These are phyloP conservation scores for Myiothlypis chrysogaster DNA, from an alignment of 2,797 vertebrate genomes.

Conservation along the genomic window DNA sequence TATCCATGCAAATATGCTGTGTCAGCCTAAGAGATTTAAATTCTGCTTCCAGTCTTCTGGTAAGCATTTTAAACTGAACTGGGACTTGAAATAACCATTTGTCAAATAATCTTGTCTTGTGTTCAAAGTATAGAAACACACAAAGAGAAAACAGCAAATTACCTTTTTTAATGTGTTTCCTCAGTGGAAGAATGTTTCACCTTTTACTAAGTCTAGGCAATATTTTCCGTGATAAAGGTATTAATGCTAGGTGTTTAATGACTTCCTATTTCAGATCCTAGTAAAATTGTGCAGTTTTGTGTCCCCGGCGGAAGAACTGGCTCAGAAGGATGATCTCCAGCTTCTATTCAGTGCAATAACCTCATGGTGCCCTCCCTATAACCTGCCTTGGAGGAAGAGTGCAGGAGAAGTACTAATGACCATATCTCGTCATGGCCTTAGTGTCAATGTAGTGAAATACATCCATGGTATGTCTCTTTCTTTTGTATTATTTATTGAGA, in stretches of 20 bases:
- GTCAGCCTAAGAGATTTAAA: background rate
- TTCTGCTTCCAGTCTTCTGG: background rate
- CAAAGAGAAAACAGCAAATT: rapidly evolving
- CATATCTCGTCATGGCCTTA: slow-evolving; percentile 96
- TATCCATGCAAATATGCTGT: background rate
- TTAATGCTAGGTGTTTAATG: background rate
- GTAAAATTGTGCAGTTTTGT: slow-evolving; percentile 97
- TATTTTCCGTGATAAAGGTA: background rate
- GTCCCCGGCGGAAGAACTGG: slow-evolving; percentile 95
- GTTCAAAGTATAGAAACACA: background rate
- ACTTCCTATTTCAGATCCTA: slow-evolving; percentile 82
- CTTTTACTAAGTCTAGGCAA: background rate
- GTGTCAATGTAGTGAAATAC: slow-evolving; percentile 98
- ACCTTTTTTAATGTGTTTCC: background rate
- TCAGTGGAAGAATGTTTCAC: background rate
- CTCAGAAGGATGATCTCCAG: slow-evolving; percentile 99
- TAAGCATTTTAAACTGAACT: background rate
- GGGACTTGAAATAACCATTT: background rate
- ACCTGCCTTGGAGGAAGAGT: slow-evolving; percentile 97
- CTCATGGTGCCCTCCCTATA: slow-evolving; percentile 98
- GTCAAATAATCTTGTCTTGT: background rate
- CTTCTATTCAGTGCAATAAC: slow-evolving; percentile 99
- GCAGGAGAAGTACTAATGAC: slow-evolving; percentile 97
- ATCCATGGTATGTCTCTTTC: slow-evolving; percentile 85
- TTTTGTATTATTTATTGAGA: background rate